Evolutionary conservation across 2,113 vertebrate species (phyloP).

Genomic region (Forbesichthys agassizii): DNA sequence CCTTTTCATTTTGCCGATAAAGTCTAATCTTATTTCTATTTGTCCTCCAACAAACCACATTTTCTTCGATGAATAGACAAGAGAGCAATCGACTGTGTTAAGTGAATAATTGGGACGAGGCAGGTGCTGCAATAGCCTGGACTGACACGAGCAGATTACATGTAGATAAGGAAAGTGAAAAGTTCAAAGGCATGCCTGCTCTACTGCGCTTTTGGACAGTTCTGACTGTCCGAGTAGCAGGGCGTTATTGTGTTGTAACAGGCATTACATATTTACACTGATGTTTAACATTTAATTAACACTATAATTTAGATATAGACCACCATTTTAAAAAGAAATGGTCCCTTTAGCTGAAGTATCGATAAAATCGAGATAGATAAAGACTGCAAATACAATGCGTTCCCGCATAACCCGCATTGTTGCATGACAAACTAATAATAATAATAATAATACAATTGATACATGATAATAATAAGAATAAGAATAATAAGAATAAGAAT

Average conservation of each 20-base stretch:
- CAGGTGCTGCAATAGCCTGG: constrained; percentile 74
- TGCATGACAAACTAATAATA: background rate
- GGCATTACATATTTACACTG: too few species aligned
- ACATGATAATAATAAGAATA: background rate
- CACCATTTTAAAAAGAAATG: too few species aligned
- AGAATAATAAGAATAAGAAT: background rate
- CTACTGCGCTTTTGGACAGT: too few species aligned
- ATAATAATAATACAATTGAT: background rate
- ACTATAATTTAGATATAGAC: too few species aligned
- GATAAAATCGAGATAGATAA: too few species aligned
- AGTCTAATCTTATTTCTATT: constrained; percentile 56
- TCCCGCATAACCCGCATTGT: background rate
- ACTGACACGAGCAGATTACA: constrained; percentile 14
- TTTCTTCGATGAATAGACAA: constrained; percentile 58
- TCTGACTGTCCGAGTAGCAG: too few species aligned
- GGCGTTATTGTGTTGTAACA: too few species aligned
- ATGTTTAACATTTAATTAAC: too few species aligned
- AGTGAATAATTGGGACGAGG: constrained; percentile 74
- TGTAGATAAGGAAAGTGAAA: background rate
- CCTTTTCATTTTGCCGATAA: constrained; percentile 61
- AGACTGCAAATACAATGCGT: too few species aligned
- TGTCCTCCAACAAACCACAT: constrained; percentile 58
- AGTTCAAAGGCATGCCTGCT: background rate
- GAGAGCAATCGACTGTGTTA: constrained; percentile 65
- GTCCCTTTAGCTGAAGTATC: too few species aligned